Evolutionary conservation across 2,113 vertebrate species (phyloP).

Genomic region (Hemiscyllium ocellatum): DNA sequence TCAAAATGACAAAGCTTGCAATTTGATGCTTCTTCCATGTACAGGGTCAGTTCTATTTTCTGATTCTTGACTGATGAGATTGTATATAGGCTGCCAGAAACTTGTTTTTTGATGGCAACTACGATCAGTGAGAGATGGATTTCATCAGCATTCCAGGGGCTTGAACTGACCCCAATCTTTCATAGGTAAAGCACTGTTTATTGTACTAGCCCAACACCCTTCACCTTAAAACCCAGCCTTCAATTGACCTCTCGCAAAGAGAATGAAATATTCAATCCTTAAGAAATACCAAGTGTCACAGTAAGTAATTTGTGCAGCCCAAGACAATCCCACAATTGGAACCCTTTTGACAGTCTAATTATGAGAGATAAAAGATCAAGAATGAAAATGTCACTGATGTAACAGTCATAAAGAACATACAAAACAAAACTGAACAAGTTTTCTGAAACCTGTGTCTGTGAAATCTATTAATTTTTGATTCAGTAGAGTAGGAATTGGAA

Average conservation of each 20-base stretch:
- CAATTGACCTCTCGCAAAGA: not conserved
- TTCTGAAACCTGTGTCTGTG: not conserved
- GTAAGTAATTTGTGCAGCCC: not conserved
- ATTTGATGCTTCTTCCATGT: not conserved
- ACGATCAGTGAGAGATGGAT: not conserved
- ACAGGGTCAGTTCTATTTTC: constrained; percentile 9
- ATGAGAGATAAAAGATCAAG: not conserved
- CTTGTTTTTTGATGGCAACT: constrained; percentile 14
- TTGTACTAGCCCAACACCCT: not conserved
- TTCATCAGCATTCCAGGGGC: not conserved
- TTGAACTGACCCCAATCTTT: not conserved
- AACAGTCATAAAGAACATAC: not conserved
- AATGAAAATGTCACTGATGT: not conserved
- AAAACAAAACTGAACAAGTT: not conserved
- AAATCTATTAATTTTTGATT: not conserved
- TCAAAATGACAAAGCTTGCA: constrained; percentile 11
- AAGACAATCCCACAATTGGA: not conserved
- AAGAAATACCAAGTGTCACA: not conserved
- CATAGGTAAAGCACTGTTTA: not conserved
- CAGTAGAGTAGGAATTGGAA: not conserved
- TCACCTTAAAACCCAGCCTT: not conserved
- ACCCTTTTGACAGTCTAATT: not conserved
- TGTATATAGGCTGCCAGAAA: not conserved
- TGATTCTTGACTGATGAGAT: not conserved
- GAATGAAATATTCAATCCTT: not conserved